Base-by-base conservation (phyloP, 2,797 vertebrate species). In the Hybognathus amarus region DNA sequence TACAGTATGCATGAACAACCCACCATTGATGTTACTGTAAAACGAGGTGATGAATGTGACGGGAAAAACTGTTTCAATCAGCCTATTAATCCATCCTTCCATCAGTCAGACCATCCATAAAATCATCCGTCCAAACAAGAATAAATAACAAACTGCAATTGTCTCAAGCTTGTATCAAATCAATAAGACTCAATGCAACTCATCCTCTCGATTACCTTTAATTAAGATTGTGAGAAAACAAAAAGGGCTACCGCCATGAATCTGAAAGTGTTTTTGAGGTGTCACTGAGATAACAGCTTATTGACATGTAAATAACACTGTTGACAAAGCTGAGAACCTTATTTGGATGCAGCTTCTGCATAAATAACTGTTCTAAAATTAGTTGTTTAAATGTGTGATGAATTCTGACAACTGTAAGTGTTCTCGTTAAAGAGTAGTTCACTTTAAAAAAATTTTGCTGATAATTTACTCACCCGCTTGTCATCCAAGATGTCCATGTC, bases 121-220 rank as follows among this genome's bases (percentile, higher is more conserved):
- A 79, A 36, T 67, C 77, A 50, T 82, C 83, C 13, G 45, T 73
- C 76, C 69, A 88, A 88, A 91, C 73, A 61, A 70, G 61, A 84
- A 88, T 90, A 93, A 93, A 93, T 89, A 61, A 27, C 24, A 27
- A 93, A 92, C 84, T 75, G 88, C 87, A 92, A 50, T 0, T 10
- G 45, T 36, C 24, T 66, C 24, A 52, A 13, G 36, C 92, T 92
- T 90, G 92, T 90, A 91, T 91, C 87, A 83, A 88, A 91, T 83
- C 80, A 76, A 76, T 76, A 20, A n/a, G 36, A 76, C 95, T 97
- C 95, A 94, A 96, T 96, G 91, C 94, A 93, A 91, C 93, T 93
- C 93, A 95, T 96, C 95, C 93, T 94, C 93, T 94, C 92, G 93
- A 94, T 92, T 90, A 90, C 92, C 94, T 96, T 93, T 94, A 95